These are phyloP conservation scores for Cylindroiulus punctatus DNA, from an alignment of 2,888 invertebrate species.

Conservation along the genomic window DNA sequence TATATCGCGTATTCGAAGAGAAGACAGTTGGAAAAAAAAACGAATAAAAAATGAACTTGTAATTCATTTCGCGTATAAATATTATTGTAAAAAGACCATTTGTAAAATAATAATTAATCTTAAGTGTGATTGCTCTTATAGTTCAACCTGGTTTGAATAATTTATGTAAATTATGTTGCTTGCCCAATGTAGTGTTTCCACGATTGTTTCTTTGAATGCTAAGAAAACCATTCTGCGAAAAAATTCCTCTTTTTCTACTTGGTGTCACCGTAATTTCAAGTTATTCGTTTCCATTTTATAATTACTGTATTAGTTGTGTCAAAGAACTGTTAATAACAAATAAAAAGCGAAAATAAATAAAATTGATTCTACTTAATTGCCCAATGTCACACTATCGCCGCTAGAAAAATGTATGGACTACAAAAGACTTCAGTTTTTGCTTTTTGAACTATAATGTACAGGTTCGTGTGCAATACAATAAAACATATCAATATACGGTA, in stretches of 20 bases:
- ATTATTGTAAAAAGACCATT: slow-evolving; percentile 43
- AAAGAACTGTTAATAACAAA: slow-evolving; percentile 45
- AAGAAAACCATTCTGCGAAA: slow-evolving; percentile 35
- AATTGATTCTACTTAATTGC: slow-evolving; percentile 41
- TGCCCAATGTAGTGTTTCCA: slow-evolving; percentile 28
- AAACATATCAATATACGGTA: too few relatives aligned
- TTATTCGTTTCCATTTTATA: slow-evolving; percentile 42
- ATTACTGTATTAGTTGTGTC: slow-evolving; percentile 45
- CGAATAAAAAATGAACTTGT: background rate
- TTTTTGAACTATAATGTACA: too few relatives aligned
- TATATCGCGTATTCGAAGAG: slow-evolving; percentile 19
- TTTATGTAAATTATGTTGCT: slow-evolving; percentile 43
- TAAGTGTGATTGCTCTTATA: slow-evolving; percentile 41
- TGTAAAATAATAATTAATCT: slow-evolving; percentile 42
- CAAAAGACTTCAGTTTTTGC: too few relatives aligned
- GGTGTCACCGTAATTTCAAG: slow-evolving; percentile 47
- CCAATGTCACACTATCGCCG: background rate
- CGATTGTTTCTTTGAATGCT: slow-evolving; percentile 17
- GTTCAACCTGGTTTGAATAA: slow-evolving; percentile 43
- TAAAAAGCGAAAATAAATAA: slow-evolving; percentile 43
- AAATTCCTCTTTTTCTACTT: slow-evolving; percentile 45
- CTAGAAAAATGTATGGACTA: too few relatives aligned
- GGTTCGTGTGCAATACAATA: too few relatives aligned
- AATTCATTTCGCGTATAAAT: slow-evolving; percentile 39
- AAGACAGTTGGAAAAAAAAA: background rate